Evolutionary conservation across 2,888 invertebrate genomes (phyloP), one percentile per base, ranked within the genome.

Genomic region (Pegoplata infirma): DNA sequence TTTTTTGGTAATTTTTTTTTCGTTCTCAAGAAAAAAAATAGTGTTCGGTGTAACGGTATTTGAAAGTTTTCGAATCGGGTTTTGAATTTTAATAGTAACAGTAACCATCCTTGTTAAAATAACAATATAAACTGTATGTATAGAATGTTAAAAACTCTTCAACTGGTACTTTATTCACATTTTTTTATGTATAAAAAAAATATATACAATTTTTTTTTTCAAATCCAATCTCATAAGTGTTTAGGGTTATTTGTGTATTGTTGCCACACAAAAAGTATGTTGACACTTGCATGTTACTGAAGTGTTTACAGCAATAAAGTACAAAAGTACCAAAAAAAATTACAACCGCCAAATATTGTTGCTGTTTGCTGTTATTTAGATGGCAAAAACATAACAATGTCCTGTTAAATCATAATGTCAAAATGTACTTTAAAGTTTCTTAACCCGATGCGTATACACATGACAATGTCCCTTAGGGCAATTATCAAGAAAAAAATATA

Each of bases 201-300:
- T 23, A 5, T 51, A 36, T 23, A 19, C 23, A 12, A 4, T 16
- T 58, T 58, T 58, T 17, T 49, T 14, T 5, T 32, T 36, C 47
- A 58, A 56, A 58, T n/a, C 16, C 21, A 72, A 55, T 47, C 51
- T 56, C 46, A 56, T 46, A 67, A 58, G 56, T 47, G 56, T 47
- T 67, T 67, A 56, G 46, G 46, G 47, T 61, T 61, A 53, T 53
- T 51, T 69, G 36, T 69, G 49, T 40, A 51, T 59, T 69, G 49
- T 51, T 59, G 16, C 17, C 40, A 59, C 25, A 40, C 40, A 59
- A 69, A 67, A 40, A 7, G 16, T 36, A 55, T 56, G 46, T 72
- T 64, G 56, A 72, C 63, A 47, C n/a, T 72, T 72, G 46, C 47
- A 47, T 46, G 44, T 23, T 36, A 36, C 32, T 56, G 63, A 61